Evolutionary conservation across 2,888 invertebrate genomes (phyloP).

Genomic region (Conchocele bisecta): DNA sequence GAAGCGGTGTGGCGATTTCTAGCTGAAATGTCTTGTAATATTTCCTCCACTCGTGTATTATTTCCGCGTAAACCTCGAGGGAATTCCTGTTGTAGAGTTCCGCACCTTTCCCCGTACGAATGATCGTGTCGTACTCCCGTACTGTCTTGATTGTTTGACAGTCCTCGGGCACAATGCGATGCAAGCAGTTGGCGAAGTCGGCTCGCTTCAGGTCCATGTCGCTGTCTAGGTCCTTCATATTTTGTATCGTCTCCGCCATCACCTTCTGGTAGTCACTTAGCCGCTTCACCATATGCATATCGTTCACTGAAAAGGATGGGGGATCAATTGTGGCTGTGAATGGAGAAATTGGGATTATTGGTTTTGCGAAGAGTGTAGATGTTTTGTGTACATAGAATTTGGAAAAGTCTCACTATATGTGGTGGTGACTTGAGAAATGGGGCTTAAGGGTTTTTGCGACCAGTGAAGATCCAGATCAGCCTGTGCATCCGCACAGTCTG

Average conservation of each 20-base stretch:
- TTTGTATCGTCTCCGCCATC: conserved; percentile 55
- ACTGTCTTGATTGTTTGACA: conserved; percentile 55
- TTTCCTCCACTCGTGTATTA: conserved; percentile 53
- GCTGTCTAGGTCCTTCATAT: conserved; percentile 68
- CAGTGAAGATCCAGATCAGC: too few species aligned
- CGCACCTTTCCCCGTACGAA: conserved; percentile 60
- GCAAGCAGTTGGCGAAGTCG: conserved; percentile 69
- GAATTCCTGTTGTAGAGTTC: conserved; percentile 54
- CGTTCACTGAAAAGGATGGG: conserved; percentile 52
- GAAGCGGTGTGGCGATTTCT: conserved; percentile 65
- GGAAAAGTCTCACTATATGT: too few species aligned
- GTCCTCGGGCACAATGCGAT: conserved; percentile 62
- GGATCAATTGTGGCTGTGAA: too few species aligned
- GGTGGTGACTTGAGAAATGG: too few species aligned
- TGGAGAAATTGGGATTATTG: too few species aligned
- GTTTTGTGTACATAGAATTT: too few species aligned
- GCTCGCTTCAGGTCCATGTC: conserved; percentile 68
- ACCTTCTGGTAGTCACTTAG: conserved; percentile 60
- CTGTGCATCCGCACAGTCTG: too few species aligned
- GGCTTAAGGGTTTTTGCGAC: too few species aligned
- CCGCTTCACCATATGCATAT: conserved; percentile 60
- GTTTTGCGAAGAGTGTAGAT: too few species aligned
- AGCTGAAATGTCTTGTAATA: conserved; percentile 58
- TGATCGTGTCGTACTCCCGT: conserved; percentile 64
- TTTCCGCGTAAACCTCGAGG: conserved; percentile 59